phyloP scores from a whole-genome alignment of 2,888 invertebrate species.

The Lucinisca nassula region DNA sequence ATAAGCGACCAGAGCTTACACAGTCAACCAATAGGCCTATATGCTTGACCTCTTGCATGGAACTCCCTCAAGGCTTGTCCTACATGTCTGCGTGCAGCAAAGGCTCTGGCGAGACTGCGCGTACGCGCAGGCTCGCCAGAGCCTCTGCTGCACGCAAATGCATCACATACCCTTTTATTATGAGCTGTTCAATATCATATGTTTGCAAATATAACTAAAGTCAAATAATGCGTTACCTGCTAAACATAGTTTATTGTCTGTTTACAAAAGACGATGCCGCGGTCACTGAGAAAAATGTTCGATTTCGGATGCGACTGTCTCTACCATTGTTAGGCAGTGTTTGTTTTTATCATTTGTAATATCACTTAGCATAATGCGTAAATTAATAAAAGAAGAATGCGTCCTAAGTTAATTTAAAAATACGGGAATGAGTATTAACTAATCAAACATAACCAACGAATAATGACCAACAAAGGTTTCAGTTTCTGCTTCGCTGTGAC shows the following conservation, averaged over 20 bases:
- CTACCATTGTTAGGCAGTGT: background rate
- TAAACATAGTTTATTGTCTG: background rate
- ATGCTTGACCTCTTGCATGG: no score
- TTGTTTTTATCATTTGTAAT: background rate
- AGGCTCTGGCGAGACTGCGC: no score
- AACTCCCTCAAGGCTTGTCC: no score
- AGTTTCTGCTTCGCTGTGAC: no score
- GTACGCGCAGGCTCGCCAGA: no score
- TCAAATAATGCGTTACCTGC: background rate
- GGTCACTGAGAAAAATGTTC: background rate
- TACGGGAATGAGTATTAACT: background rate
- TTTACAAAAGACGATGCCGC: background rate
- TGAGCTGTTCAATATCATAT: no score
- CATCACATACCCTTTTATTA: no score
- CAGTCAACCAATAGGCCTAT: no score
- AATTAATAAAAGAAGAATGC: conserved; percentile 1
- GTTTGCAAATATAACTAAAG: background rate
- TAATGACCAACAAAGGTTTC: no score
- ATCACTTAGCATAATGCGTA: background rate
- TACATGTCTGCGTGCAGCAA: no score
- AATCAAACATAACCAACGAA: background rate
- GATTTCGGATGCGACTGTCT: conserved; percentile 6
- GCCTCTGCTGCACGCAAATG: no score
- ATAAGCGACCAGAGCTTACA: no score
- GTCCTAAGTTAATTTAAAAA: background rate